Conservation (phyloP, 2,888 invertebrate species). For the Argyra leucocephala region DNA sequence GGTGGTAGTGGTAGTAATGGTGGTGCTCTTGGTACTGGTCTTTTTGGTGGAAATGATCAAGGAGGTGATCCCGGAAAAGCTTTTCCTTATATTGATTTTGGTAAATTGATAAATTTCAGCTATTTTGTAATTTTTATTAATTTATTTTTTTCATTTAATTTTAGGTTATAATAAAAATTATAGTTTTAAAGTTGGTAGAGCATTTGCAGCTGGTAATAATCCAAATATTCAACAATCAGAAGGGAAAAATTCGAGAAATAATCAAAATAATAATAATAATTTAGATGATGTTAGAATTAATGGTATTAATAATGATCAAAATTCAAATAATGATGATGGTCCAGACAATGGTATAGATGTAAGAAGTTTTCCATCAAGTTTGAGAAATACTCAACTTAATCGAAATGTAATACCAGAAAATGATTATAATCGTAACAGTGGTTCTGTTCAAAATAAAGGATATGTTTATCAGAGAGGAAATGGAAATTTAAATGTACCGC, state of each 20-base stretch:
- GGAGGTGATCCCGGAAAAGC: neutral
- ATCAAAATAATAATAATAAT: neutral
- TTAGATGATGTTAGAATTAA: neutral
- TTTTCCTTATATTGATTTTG: neutral
- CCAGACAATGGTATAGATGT: too few species aligned
- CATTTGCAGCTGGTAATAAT: neutral
- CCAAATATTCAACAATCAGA: too few species aligned
- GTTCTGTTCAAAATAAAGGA: too few species aligned
- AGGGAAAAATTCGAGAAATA: neutral
- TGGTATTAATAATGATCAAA: neutral
- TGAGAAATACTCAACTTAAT: too few species aligned
- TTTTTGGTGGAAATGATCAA: too few species aligned
- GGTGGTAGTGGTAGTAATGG: neutral
- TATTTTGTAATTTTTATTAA: neutral
- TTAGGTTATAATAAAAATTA: neutral
- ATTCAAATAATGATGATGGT: too few species aligned
- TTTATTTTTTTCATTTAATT: too few species aligned
- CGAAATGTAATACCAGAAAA: too few species aligned
- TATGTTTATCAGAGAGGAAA: too few species aligned
- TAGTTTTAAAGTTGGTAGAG: neutral
- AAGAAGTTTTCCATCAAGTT: too few species aligned
- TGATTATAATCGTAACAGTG: too few species aligned
- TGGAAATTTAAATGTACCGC: too few species aligned
- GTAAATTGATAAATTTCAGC: neutral
- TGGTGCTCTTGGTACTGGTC: neutral